phyloP scores from a whole-genome alignment of 2,888 invertebrate species.

The Pantelozetes paolii region DNA sequence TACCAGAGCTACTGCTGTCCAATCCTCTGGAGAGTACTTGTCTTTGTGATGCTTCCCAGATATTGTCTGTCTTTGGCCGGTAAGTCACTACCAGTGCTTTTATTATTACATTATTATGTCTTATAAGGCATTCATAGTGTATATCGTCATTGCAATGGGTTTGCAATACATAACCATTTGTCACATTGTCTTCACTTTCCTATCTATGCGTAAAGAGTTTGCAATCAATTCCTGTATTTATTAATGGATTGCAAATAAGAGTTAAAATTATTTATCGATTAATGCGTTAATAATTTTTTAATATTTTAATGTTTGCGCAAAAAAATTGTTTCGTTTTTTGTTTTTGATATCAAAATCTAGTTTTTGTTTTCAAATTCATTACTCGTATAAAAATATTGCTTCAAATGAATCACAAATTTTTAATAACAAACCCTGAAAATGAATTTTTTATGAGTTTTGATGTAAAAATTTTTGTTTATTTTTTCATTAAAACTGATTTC shows the following conservation, averaged over 20 bases:
- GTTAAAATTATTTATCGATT: too few relatives aligned
- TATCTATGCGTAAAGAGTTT: background rate
- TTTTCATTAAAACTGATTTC: background rate
- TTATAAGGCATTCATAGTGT: background rate
- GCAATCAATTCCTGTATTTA: background rate
- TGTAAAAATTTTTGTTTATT: background rate
- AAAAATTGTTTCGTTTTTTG: background rate
- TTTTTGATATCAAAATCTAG: too few relatives aligned
- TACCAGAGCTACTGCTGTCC: background rate
- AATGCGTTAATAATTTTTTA: background rate
- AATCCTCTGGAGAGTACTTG: constrained; percentile 20
- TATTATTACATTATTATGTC: constrained; percentile 3
- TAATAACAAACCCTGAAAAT: too few relatives aligned
- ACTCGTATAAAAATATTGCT: too few relatives aligned
- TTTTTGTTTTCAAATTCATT: too few relatives aligned
- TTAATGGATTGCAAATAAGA: background rate
- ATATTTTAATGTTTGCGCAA: background rate
- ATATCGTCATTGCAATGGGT: constrained; percentile 10
- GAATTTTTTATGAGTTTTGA: too few relatives aligned
- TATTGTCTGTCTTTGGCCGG: constrained; percentile 15
- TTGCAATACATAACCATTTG: background rate
- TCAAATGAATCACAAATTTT: too few relatives aligned
- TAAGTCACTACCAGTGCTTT: background rate
- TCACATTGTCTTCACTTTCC: background rate
- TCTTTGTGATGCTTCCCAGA: constrained; percentile 21